Base-by-base conservation (phyloP, 2,113 vertebrate species). In the Poicephalus gulielmi region DNA sequence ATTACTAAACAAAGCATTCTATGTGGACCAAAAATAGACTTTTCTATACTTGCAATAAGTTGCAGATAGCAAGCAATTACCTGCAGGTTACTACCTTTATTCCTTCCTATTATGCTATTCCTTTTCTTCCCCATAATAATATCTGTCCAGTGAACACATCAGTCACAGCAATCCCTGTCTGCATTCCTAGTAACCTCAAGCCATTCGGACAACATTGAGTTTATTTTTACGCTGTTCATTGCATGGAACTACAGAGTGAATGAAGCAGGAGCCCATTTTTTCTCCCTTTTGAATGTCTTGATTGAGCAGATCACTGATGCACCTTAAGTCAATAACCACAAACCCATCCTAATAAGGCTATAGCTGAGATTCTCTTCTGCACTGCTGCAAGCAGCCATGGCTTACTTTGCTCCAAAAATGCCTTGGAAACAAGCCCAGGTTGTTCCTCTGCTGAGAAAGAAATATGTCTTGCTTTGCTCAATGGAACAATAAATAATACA, bases 1-100 rank as follows among this genome's bases (percentile, higher is more conserved):
- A 96, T 95, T 95, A 85, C 91, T 90, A 96, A 93, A 84, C 69
- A 88, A 94, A 90, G 63, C 50, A 53, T 52, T 92, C 53, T 70
- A 90, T 35, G 43, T 43, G 71, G 92, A 84, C 74, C 86, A 66
- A 94, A 95, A 96, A 77, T 18, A 93, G 57, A 12, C 7, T 3
- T 75, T 93, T 49, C 67, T 49, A 41, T 50, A 86, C 52, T 83
- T 82, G 44, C 83, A 64, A 69, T 85, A 50, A 31, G 50, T 57
- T 93, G 75, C 33, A 84, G 60, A 88, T 46, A 78, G 75, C 63
- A 96, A 96, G 73, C 53, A 94, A 97, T 89, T 94, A 83, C 33
- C 77, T 94, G 49, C 70, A 92, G 93, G 94, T 81, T 91, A 71
- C 86, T 60, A 57, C 64, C 13, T 90, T 88, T 91, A 37, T 41